A percentile compares a stretch with the other conserved stretches of the same genome.
phyloP scores from a whole-genome alignment of 2,888 invertebrate genomes.

The Phanerotoma sp. region DNA sequence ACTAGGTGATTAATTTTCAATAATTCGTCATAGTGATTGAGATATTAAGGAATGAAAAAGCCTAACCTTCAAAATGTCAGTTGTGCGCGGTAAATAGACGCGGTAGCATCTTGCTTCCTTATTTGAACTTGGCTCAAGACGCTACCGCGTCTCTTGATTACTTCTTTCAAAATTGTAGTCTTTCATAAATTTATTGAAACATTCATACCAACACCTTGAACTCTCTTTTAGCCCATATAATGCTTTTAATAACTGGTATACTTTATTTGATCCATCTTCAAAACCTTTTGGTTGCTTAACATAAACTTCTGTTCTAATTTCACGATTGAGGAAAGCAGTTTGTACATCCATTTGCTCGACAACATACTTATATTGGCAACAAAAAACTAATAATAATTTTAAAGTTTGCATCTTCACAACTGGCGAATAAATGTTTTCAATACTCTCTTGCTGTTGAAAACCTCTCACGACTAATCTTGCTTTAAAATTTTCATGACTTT shows the following conservation, averaged over 20 bases:
- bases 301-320: constrained; percentile 26
- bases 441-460: constrained; percentile 6
- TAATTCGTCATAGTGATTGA: too few species aligned
- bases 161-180: constrained; percentile 24
- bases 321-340: constrained; percentile 28
- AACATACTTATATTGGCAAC: neutral
- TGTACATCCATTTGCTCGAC: constrained; percentile 32
- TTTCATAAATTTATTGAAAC: constrained; percentile 30
- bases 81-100: too few species aligned
- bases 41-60: too few species aligned
- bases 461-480: constrained; percentile 30
- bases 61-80: too few species aligned
- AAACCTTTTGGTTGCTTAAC: constrained; percentile 27
- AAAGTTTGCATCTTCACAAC: constrained; percentile 21
- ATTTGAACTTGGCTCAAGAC: too few species aligned
- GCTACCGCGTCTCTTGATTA: too few species aligned
- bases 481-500: constrained; percentile 26
- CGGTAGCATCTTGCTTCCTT: too few species aligned
- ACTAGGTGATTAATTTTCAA: too few species aligned
- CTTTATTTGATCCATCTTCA: constrained; percentile 19
- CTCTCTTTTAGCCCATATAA: constrained; percentile 36
- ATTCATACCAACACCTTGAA: constrained; percentile 34
- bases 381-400: constrained; percentile 8
- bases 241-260: constrained; percentile 30
- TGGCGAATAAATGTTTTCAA: constrained; percentile 17